Evolutionary conservation across 2,113 vertebrate species (phyloP).

Genomic region (Xyrauchen texanus): DNA sequence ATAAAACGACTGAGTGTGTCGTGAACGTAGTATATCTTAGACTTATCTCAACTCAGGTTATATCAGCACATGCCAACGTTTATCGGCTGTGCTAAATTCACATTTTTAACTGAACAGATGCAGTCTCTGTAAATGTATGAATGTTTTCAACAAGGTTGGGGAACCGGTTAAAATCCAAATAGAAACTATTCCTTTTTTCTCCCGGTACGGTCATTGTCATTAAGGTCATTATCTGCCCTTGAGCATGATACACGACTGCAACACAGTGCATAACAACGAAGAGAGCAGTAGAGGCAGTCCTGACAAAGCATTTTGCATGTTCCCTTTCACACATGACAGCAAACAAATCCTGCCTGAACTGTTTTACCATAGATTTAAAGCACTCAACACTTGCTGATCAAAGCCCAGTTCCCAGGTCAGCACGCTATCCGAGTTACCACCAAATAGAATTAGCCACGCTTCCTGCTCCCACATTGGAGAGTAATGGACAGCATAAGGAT

Average conservation of each 20-base stretch:
- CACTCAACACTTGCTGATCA: slow-evolving; percentile 29
- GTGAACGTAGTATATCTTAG: neutral
- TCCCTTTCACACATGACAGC: slow-evolving; percentile 14
- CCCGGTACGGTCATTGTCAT: slow-evolving; percentile 39
- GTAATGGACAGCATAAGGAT: slow-evolving; percentile 37
- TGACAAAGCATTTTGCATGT: slow-evolving; percentile 36
- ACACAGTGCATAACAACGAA: slow-evolving; percentile 42
- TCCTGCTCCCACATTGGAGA: slow-evolving; percentile 6
- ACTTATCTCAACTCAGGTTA: neutral
- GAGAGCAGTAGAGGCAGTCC: slow-evolving; percentile 22
- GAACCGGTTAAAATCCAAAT: slow-evolving; percentile 35
- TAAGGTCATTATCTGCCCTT: slow-evolving; percentile 57
- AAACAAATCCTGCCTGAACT: slow-evolving; percentile 5
- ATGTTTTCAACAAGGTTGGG: slow-evolving; percentile 25
- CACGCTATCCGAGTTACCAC: slow-evolving; percentile 20
- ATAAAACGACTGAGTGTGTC: neutral
- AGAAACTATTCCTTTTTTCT: slow-evolving; percentile 30
- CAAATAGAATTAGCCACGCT: slow-evolving; percentile 34
- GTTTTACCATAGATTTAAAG: slow-evolving; percentile 24
- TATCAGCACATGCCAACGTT: neutral
- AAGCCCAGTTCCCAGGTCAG: slow-evolving; percentile 23
- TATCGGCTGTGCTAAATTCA: neutral
- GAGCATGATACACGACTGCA: slow-evolving; percentile 50
- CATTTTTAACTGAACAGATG: slow-evolving; percentile 22
- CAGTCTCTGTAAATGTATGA: slow-evolving; percentile 28